Base-by-base conservation (phyloP, 2,113 vertebrate species). In the Neolamprologus caudopunctatus region DNA sequence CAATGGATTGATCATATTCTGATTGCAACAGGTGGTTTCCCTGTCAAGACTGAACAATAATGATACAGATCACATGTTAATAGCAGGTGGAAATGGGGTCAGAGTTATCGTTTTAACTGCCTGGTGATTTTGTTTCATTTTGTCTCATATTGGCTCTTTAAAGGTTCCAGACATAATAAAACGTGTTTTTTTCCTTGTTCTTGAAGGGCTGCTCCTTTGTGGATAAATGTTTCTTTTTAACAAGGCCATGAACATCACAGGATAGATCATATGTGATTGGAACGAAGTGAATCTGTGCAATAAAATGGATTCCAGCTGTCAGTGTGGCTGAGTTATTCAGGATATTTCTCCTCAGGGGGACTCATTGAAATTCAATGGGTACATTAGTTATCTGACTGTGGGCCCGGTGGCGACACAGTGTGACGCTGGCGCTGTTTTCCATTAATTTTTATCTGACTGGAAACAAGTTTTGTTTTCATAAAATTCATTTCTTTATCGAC, bases 331-430 rank as follows among this genome's bases (percentile, higher is more conserved):
- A 90, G 79, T 90, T 90, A 90, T 93, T 85, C 81, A 55, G 88
- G 87, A 89, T 82, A 79, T 86, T 90, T 91, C 88, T 89, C 90
- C 92, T 91, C 85, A 73, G 63, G 91, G 88, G 86, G 85, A 84
- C 90, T 90, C 89, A 92, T 90, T 91, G 89, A 91, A 86, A 91
- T 92, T 92, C 90, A 91, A 90, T 90, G 85, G 85, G 61, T 82
- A 89, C 85, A 90, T 92, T 92, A 92, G 90, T 90, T 88, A 92
- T 86, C 89, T 88, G 90, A 87, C 83, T 85, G 84, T 12, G 82
- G 54, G 80, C 84, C 90, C 28, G 24, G 58, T 83, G 90, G 88
- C 75, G 21, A 87, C 78, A 24, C 88, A 54, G 86, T 82, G 86
- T 87, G 84, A 90, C 3, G 50, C 80, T 85, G 35, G 73, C 10